These are phyloP conservation scores for Atethmia centrago DNA, from an alignment of 2,888 invertebrate species.

Conservation along the genomic window DNA sequence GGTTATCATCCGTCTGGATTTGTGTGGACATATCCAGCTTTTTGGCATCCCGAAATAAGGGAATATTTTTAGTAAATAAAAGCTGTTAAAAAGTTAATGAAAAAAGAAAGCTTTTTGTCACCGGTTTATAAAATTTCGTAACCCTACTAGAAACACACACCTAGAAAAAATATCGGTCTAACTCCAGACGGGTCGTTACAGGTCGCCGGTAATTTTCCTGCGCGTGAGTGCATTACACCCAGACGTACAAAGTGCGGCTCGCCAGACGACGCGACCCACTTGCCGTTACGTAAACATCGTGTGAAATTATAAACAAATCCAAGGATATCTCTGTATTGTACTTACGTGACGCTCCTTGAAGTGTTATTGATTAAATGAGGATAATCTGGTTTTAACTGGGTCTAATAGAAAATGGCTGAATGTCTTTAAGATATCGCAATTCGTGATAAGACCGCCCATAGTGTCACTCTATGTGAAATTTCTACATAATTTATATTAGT, in stretches of 20 bases:
- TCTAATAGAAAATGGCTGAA: not conserved
- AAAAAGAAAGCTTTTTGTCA: no score
- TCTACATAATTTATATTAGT: not conserved
- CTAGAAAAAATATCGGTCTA: slow-evolving; percentile 33
- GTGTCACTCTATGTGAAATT: not conserved
- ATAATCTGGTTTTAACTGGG: not conserved
- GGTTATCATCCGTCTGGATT: no score
- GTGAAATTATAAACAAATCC: slow-evolving; percentile 48
- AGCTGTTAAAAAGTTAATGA: no score
- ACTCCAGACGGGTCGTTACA: slow-evolving; percentile 27
- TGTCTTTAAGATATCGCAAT: not conserved
- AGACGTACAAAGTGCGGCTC: slow-evolving; percentile 83
- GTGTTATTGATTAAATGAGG: not conserved
- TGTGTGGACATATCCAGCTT: no score
- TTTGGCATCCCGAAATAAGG: no score
- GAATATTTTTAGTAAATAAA: no score
- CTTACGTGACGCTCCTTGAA: slow-evolving; percentile 30
- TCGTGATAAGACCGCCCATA: not conserved
- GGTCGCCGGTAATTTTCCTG: slow-evolving; percentile 69
- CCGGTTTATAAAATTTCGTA: not conserved
- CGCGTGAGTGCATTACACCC: slow-evolving; percentile 69
- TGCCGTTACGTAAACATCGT: slow-evolving; percentile 60
- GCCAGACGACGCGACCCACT: slow-evolving; percentile 83
- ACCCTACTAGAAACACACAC: slow-evolving; percentile 2
- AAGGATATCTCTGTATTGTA: slow-evolving; percentile 44